Evolutionary conservation across 64 coral and sea anemone species (phyloP).

Genomic region (Trachythela sp.): DNA sequence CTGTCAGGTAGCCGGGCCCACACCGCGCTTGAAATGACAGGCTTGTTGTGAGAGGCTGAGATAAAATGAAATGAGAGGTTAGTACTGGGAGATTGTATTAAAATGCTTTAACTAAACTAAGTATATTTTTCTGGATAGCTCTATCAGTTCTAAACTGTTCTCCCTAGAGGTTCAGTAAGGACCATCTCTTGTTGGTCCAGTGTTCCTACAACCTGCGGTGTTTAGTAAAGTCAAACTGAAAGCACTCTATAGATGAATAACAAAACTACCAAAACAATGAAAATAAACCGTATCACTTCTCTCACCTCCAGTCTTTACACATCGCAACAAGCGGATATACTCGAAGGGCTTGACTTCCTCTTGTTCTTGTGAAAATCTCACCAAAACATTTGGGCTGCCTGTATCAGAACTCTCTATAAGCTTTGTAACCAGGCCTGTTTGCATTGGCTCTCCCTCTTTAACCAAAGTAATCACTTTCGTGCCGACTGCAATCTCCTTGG

Average conservation of each 20-base stretch:
- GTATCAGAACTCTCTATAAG: background rate
- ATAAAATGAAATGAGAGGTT: background rate
- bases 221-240: no score
- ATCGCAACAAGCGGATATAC: background rate
- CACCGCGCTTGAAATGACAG: background rate
- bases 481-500: background rate
- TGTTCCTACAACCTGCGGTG: no score
- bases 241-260: no score
- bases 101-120: no score
- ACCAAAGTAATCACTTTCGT: background rate
- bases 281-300: background rate
- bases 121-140: no score
- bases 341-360: constrained; percentile 9
- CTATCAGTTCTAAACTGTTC: no score
- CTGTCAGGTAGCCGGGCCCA: background rate
- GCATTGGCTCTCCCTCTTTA: background rate
- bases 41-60: background rate
- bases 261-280: background rate
- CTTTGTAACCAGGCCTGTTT: background rate
- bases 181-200: no score
- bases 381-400: background rate
- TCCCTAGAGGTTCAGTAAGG: no score
- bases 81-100: no score
- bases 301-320: constrained; percentile 15
- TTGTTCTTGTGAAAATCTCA: background rate